These are phyloP conservation scores for Poicephalus meyeri DNA, from an alignment of 2,113 vertebrate genomes.

Conservation along the genomic window DNA sequence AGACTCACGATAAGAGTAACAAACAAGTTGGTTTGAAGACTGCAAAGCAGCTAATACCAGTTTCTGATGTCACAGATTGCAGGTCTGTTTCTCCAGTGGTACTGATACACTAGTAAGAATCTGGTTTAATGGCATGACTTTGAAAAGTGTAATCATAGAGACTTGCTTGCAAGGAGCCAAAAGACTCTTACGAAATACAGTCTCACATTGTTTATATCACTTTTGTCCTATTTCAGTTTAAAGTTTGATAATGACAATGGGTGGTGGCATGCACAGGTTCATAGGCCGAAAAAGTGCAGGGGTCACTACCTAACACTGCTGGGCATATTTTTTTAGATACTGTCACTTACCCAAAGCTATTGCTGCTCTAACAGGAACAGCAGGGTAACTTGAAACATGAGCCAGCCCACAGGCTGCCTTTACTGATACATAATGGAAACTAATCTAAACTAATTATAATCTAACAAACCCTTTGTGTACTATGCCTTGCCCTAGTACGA, in stretches of 20 bases:
- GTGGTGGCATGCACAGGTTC: not conserved
- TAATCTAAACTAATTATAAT: constrained; percentile 41
- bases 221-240: constrained; percentile 14
- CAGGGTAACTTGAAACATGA: not conserved
- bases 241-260: not conserved
- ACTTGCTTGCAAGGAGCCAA: not conserved
- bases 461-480: constrained; percentile 9
- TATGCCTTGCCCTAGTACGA: not conserved
- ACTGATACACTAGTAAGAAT: not conserved
- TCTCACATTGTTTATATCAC: not conserved
- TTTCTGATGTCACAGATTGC: not conserved
- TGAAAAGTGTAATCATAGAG: not conserved
- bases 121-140: not conserved
- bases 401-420: constrained; percentile 11
- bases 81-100: not conserved
- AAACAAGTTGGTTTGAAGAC: not conserved
- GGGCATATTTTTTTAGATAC: not conserved
- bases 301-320: not conserved
- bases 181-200: not conserved
- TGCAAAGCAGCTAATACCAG: not conserved
- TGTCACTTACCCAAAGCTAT: not conserved
- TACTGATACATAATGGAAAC: constrained; percentile 36
- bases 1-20: not conserved
- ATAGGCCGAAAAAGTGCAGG: not conserved
- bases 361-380: not conserved